Base-by-base conservation (phyloP, 2,888 invertebrate species). In the Xanthia togata region DNA sequence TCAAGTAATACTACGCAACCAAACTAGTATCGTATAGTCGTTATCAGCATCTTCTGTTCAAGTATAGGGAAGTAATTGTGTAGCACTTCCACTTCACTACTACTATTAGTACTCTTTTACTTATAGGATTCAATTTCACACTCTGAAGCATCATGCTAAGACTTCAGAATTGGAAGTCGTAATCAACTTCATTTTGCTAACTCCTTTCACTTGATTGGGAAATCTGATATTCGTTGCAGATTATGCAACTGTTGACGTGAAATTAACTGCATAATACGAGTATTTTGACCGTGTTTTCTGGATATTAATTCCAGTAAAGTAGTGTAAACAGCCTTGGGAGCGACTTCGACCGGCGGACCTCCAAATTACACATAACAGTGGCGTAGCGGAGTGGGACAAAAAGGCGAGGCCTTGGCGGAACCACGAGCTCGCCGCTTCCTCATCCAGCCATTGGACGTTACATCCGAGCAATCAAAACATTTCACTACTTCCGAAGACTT, bases 321-420 rank as follows among this genome's bases (percentile, higher is more conserved):
- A 89, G 89, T 74, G 89, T 87, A 82, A 89, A 91, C 89, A 93
- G 91, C 94, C 93, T 95, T 93, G 93, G 88, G 90, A 80, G 91
- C 86, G 90, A 91, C 91, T 92, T 93, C 93, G 95, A 96, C 95
- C 94, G 93, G 91, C 92, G 96, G 96, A 96, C 96, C 96, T 96
- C 95, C 95, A 96, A 96, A 96, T 95, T 96, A 96, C 96, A 96
- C 96, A 96, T 95, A 96, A 96, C 96, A 95, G 94, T 94, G 92
- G 93, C 93, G 93, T 93, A 91, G 93, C 93, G 90, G 90, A 93
- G 88, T 92, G 90, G 92, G 93, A 95, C 93, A 93, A 94, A 94
- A 94, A 94, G 91, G 89, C 93, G 93, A 93, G 92, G 93, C 91
- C 93, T 92, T 89, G 84, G 83, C 86, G 87, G 88, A 88, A 88